A percentile compares a stretch with the other conserved stretches of the same genome.
phyloP scores from a whole-genome alignment of 2,113 vertebrate species.

The Apodemus sylvaticus region DNA sequence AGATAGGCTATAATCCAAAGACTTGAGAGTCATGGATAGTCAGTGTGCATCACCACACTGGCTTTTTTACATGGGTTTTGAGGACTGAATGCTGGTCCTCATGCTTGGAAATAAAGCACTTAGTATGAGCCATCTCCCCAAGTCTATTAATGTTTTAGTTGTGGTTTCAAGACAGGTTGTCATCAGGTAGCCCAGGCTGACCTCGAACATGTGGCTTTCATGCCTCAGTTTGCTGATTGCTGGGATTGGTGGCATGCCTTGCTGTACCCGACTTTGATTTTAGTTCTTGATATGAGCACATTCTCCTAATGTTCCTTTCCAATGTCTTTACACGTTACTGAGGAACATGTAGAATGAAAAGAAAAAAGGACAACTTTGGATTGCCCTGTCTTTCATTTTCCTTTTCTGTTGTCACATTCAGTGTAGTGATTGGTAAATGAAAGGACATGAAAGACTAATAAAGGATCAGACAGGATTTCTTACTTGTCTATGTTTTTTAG shows the following conservation, averaged over 20 bases:
- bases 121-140: not conserved
- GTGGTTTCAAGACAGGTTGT: not conserved
- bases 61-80: not conserved
- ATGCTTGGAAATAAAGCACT: not conserved
- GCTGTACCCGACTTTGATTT: not conserved
- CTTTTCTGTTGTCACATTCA: not conserved
- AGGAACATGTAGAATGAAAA: not conserved
- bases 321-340: not conserved
- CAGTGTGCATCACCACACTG: too few species aligned
- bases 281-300: not conserved
- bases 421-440: not conserved
- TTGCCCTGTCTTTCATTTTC: not conserved
- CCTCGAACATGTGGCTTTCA: not conserved
- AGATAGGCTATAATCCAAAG: not conserved
- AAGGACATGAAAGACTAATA: not conserved
- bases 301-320: not conserved
- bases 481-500: not conserved
- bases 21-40: not conserved
- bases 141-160: not conserved
- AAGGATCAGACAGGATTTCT: not conserved
- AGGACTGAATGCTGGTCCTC: not conserved
- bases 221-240: not conserved
- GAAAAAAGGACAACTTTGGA: not conserved
- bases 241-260: not conserved
- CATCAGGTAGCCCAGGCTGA: not conserved